Percentiles rank a stretch among this genome's conserved stretches.
Conservation (phyloP, 2,113 vertebrate genomes). For the Malurus melanocephalus region DNA sequence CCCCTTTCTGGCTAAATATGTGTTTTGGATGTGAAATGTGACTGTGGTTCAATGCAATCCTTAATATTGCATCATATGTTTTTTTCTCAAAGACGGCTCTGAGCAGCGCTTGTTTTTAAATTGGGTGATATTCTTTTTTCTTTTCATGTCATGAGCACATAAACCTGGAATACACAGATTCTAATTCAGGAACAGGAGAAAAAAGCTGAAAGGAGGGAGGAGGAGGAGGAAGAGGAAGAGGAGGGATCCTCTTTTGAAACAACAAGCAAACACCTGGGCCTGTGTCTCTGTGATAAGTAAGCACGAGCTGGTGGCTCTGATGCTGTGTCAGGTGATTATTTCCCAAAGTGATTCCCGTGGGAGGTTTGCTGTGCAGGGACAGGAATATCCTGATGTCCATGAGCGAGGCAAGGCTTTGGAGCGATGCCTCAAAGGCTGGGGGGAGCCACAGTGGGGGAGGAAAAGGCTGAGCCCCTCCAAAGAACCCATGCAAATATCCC, state of each 20-base stretch:
- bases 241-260: background rate
- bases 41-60: background rate
- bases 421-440: fast-evolving
- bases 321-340: background rate
- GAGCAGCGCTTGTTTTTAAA: background rate
- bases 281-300: slow-evolving; percentile 13
- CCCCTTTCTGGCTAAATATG: background rate
- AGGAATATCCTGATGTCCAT: fast-evolving
- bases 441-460: fast-evolving
- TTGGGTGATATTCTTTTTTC: background rate
- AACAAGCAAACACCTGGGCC: background rate
- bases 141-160: background rate
- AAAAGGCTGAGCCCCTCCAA: background rate
- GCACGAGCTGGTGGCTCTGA: background rate
- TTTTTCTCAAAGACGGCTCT: background rate
- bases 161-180: background rate
- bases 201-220: background rate
- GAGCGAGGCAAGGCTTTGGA: background rate
- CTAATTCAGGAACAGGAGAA: background rate
- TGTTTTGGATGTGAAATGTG: background rate
- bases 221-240: background rate
- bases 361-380: background rate
- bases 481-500: background rate
- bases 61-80: background rate
- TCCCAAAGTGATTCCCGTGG: background rate